A percentile compares a stretch with the other conserved stretches of the same genome.
phyloP scores from a whole-genome alignment of 2,888 invertebrate genomes.

The Mellilla xanthometata region DNA sequence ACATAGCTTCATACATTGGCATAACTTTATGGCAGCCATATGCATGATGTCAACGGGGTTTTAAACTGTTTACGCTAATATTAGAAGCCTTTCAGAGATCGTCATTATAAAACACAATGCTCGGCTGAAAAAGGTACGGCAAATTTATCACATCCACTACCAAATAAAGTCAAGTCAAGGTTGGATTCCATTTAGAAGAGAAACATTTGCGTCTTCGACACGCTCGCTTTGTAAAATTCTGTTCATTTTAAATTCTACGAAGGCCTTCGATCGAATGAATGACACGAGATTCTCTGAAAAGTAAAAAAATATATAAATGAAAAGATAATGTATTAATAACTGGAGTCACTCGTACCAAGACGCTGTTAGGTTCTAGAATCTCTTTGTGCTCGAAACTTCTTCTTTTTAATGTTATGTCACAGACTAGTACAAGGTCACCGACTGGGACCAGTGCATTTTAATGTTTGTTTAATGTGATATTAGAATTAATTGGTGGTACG shows the following conservation, averaged over 20 bases:
- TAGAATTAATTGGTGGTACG: slow-evolving; percentile 21
- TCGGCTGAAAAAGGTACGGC: slow-evolving; percentile 37
- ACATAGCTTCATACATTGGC: no score
- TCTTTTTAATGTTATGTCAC: slow-evolving; percentile 32
- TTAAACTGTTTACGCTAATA: slow-evolving; percentile 10
- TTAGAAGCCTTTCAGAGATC: slow-evolving; percentile 19
- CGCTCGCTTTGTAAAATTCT: slow-evolving; percentile 5
- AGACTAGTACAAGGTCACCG: slow-evolving; percentile 28
- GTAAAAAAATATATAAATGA: slow-evolving; percentile 39
- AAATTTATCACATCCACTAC: slow-evolving; percentile 48
- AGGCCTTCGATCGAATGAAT: slow-evolving; percentile 40
- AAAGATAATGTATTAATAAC: slow-evolving; percentile 60
- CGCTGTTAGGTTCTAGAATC: slow-evolving; percentile 72
- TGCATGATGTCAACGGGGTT: slow-evolving; percentile 7
- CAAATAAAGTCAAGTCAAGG: slow-evolving; percentile 45
- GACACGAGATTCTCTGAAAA: slow-evolving; percentile 51
- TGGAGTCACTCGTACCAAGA: slow-evolving; percentile 79
- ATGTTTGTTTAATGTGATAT: slow-evolving; percentile 9
- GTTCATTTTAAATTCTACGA: slow-evolving; percentile 7
- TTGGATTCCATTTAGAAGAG: no score
- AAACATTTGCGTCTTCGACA: slow-evolving; percentile 14
- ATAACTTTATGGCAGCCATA: not conserved
- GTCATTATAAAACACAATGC: slow-evolving; percentile 35
- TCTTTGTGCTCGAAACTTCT: slow-evolving; percentile 52
- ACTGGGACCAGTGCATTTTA: slow-evolving; percentile 22